Evolutionary conservation across 2,888 invertebrate species (phyloP).

Genomic region (Ptilodon capucinus): DNA sequence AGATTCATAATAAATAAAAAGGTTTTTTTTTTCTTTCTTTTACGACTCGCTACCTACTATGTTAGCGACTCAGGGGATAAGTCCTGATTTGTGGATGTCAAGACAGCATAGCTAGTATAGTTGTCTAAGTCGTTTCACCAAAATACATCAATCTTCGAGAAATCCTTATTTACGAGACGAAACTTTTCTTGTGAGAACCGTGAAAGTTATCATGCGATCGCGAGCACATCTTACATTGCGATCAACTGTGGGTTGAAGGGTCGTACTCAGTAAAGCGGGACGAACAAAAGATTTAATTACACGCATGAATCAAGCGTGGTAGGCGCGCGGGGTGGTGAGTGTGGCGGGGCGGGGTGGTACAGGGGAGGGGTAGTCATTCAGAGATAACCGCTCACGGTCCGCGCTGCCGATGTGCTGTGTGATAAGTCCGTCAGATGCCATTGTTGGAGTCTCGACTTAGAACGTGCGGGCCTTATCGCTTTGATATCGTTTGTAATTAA

Average conservation of each 20-base stretch:
- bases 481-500: constrained; percentile 58
- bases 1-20: neutral
- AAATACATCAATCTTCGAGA: constrained; percentile 55
- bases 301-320: constrained; percentile 78
- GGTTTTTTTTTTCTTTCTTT: too few species aligned
- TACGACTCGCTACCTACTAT: too few species aligned
- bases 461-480: constrained; percentile 65
- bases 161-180: constrained; percentile 61
- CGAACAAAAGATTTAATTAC: constrained; percentile 81
- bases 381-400: constrained; percentile 61
- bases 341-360: constrained; percentile 30
- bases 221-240: constrained; percentile 58
- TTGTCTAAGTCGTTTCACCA: too few species aligned
- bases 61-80: too few species aligned
- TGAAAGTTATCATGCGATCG: constrained; percentile 50
- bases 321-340: constrained; percentile 39
- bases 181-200: constrained; percentile 46
- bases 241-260: constrained; percentile 53
- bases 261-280: constrained; percentile 54
- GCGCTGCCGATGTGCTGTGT: constrained; percentile 44
- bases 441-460: constrained; percentile 57
- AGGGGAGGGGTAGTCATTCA: constrained; percentile 41
- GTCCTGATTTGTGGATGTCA: neutral
- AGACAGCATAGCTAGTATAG: too few species aligned
- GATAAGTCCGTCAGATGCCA: constrained; percentile 54